Base-by-base conservation (phyloP, 2,888 invertebrate species). In the Rotaria socialis region DNA sequence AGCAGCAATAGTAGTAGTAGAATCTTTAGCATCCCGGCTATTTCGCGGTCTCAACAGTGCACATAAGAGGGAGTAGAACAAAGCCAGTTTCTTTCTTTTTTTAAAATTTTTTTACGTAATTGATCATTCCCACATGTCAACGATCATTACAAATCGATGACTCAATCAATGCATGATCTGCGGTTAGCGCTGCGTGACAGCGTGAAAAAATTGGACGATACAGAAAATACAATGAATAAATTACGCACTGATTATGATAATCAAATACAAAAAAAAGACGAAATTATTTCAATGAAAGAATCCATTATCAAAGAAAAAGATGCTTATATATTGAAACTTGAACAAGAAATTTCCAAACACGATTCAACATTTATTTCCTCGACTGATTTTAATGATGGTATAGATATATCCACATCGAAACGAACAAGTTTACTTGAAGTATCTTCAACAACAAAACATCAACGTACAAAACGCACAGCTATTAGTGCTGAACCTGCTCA, bases 281-380 rank as follows among this genome's bases (percentile, higher is more conserved):
- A 86, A 58, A 41, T 86, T 56, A 86, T 87, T 80, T 24, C 60
- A 55, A 50, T 85, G 55, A 87, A 87, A 85, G 87, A 87, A 55
- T 56, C n/a, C 22, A 60, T 85, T 52, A 87, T 87, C 24, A 84
- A 85, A 85, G 84, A 85, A 67, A 87, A 87, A 60, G 87, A 87
- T 50, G 55, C 75, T 3, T 84, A 84, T 67, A 86, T 86, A 27
- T 14, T 43, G 2, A 58, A 80, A 60, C 85, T 86, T n/a, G 86
- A 86, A 58, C 50, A 60, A 8, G 86, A 84, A 35, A 56, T 86
- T 24, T 14, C 22, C 10, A 86, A 67, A 50, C 22, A 84, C 24
- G 52, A 84, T 60, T 41, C 84, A 60, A 84, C 67, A 84, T 67
- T 86, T 52, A 55, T 67, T 41, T 60, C 60, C 43, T 60, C 47